phyloP scores from a whole-genome alignment of 2,797 vertebrate genomes.

The Babyrousa celebensis region DNA sequence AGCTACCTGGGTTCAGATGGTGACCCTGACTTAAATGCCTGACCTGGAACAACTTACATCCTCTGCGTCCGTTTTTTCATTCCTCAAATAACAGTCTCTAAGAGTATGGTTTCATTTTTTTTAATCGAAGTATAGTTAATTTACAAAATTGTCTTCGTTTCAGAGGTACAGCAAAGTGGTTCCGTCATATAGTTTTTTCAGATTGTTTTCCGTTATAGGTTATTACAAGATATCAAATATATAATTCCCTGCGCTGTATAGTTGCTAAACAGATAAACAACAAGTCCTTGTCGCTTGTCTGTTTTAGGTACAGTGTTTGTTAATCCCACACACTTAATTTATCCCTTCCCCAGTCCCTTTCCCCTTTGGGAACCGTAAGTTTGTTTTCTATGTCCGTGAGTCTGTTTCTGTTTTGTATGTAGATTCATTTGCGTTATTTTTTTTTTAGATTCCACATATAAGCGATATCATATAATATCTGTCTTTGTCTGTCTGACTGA shows the following conservation, averaged over 20 bases:
- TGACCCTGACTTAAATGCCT: accelerated
- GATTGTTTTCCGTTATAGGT: background rate
- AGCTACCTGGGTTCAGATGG: accelerated
- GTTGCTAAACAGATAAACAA: background rate
- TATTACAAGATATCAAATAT: background rate
- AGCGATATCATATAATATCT: background rate
- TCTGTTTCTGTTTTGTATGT: background rate
- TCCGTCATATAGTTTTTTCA: background rate
- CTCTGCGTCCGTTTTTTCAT: background rate
- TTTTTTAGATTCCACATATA: background rate
- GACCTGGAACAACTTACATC: accelerated
- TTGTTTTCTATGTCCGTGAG: background rate
- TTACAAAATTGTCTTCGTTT: background rate
- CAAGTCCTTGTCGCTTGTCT: background rate
- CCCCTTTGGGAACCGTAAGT: background rate
- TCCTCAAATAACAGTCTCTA: background rate
- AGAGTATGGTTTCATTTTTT: background rate
- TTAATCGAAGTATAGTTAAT: background rate
- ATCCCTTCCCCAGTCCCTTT: background rate
- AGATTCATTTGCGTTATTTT: background rate
- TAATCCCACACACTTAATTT: background rate
- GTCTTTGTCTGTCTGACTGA: background rate
- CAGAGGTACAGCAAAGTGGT: background rate
- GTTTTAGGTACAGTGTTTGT: background rate
- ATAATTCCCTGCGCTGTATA: background rate